Percentiles rank a stretch among this genome's conserved stretches.
Evolutionary conservation across 2,888 invertebrate species (phyloP).

Genomic region (Ichneumon xanthorius): DNA sequence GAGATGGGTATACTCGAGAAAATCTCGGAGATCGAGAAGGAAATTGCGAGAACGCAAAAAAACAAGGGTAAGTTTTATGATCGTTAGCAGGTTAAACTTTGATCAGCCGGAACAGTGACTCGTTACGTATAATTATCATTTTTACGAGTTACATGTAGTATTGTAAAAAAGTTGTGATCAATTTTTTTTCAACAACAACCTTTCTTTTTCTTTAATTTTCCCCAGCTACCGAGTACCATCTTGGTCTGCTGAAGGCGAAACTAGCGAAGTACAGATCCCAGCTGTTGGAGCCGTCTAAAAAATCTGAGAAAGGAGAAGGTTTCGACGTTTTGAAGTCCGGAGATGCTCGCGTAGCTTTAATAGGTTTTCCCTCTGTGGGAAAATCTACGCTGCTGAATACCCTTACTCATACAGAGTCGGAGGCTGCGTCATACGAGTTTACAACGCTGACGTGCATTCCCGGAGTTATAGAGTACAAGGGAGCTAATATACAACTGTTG

Average conservation of each 20-base stretch:
- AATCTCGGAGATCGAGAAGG: constrained; percentile 99
- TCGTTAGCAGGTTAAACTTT: constrained; percentile 51
- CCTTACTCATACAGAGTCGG: constrained; percentile 97
- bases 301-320: constrained; percentile 97
- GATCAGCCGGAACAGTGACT: constrained; percentile 23
- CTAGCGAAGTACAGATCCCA: constrained; percentile 98
- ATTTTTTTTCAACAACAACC: neutral
- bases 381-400: constrained; percentile 99
- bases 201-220: constrained; percentile 24
- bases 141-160: neutral
- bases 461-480: constrained; percentile 99
- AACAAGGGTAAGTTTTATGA: constrained; percentile 93
- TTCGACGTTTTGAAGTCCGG: constrained; percentile 99
- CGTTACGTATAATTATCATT: neutral
- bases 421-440: constrained; percentile 99
- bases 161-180: neutral
- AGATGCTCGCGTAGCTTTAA: constrained; percentile 98
- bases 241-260: constrained; percentile 98
- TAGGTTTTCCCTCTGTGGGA: constrained; percentile 99
- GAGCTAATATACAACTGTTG: constrained; percentile 98
- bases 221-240: constrained; percentile 98
- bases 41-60: constrained; percentile 99
- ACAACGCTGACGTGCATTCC: constrained; percentile 99
- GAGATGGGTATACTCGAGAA: constrained; percentile 99
- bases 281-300: constrained; percentile 96